Evolutionary conservation across 2,888 invertebrate species (phyloP).

Genomic region (Serrognathus titanus): DNA sequence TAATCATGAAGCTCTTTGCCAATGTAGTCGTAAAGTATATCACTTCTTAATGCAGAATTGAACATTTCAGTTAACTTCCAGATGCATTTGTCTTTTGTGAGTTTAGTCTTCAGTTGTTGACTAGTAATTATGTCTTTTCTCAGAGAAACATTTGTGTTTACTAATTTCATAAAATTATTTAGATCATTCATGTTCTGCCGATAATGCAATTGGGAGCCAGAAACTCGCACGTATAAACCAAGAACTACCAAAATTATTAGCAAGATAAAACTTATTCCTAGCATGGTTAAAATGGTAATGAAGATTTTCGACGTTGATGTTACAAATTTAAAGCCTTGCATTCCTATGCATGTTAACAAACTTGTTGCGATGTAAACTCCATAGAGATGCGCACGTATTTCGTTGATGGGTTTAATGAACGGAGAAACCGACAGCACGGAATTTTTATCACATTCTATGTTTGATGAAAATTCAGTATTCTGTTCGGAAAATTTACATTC

Average conservation of each 20-base stretch:
- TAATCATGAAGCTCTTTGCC: slow-evolving; percentile 8
- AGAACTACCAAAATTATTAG: slow-evolving; percentile 9
- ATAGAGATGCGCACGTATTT: slow-evolving; percentile 9
- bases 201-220: slow-evolving; percentile 6
- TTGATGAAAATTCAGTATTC: neutral
- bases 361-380: slow-evolving; percentile 12
- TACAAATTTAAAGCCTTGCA: slow-evolving; percentile 8
- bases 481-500: slow-evolving; percentile 5
- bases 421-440: slow-evolving; percentile 6
- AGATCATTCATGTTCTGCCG: slow-evolving; percentile 11
- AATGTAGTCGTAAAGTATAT: slow-evolving; percentile 17
- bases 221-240: slow-evolving; percentile 6
- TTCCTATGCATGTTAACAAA: slow-evolving; percentile 7
- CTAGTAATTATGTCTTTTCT: slow-evolving; percentile 4
- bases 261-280: neutral
- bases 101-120: slow-evolving; percentile 12
- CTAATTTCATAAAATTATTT: slow-evolving; percentile 2
- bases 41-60: slow-evolving; percentile 12
- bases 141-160: slow-evolving; percentile 3
- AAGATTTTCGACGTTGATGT: neutral
- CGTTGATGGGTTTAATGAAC: slow-evolving; percentile 7
- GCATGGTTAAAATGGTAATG: neutral
- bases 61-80: slow-evolving; percentile 8
- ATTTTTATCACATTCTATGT: slow-evolving; percentile 1
- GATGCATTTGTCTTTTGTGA: slow-evolving; percentile 6